These are phyloP conservation scores for Drosophila fungiperda DNA, from an alignment of 2,888 invertebrate species.

Conservation along the genomic window DNA sequence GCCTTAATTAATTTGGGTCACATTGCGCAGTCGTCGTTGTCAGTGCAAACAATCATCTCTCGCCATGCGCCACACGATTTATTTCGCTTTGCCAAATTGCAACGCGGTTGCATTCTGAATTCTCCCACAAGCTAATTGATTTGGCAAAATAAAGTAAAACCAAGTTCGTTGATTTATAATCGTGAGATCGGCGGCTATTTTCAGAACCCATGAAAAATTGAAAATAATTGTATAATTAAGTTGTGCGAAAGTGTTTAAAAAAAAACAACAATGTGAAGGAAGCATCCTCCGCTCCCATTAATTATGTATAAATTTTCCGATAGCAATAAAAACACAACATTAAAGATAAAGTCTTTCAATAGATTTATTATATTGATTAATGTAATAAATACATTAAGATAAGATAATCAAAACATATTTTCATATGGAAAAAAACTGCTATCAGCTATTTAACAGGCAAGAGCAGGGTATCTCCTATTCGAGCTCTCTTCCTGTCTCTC, in stretches of 20 bases:
- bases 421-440: too few relatives aligned
- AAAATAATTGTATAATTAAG: background rate
- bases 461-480: background rate
- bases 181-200: background rate
- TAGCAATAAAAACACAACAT: background rate
- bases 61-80: background rate
- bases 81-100: background rate
- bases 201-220: background rate
- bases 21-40: background rate
- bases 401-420: background rate
- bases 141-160: background rate
- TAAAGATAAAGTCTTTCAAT: background rate
- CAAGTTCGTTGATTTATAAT: background rate
- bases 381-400: background rate
- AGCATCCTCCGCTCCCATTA: too few relatives aligned
- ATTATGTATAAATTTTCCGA: background rate
- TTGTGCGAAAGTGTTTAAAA: background rate
- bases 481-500: background rate
- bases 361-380: background rate
- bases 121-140: background rate
- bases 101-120: background rate
- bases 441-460: too few relatives aligned
- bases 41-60: background rate
- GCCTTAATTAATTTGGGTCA: conserved; percentile 19
- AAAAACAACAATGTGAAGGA: too few relatives aligned